These are phyloP conservation scores for Protosalanx chinensis DNA, from an alignment of 2,797 vertebrate species.

Conservation along the genomic window DNA sequence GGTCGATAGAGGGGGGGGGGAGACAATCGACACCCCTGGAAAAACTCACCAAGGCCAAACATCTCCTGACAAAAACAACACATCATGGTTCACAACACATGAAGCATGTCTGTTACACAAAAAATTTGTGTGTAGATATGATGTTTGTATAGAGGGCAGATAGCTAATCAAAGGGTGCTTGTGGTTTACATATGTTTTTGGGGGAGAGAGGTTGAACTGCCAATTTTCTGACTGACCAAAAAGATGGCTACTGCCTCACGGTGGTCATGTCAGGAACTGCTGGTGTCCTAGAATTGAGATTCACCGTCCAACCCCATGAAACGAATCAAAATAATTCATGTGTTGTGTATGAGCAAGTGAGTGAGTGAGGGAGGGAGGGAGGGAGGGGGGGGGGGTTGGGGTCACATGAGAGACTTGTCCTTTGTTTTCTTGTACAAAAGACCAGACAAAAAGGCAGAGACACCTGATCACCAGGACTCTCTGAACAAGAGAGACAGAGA, in stretches of 20 bases:
- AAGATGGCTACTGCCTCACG: constrained; percentile 44
- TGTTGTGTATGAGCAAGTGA: not conserved
- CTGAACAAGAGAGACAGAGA: constrained; percentile 47
- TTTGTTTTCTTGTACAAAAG: constrained; percentile 50
- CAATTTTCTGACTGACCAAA: not conserved
- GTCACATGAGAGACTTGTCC: constrained; percentile 5
- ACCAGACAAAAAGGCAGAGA: constrained; percentile 59
- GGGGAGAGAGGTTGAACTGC: not conserved
- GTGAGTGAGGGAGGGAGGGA: not conserved
- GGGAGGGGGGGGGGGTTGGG: constrained; percentile 50
- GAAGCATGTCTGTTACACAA: no score
- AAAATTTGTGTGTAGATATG: no score
- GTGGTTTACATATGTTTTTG: not conserved
- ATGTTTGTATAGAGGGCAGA: no score
- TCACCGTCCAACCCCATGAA: no score
- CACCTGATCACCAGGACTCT: constrained; percentile 59
- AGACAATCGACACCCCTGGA: no score
- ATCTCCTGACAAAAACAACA: no score
- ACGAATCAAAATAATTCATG: constrained; percentile 4
- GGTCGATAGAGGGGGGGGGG: no score
- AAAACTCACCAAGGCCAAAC: no score
- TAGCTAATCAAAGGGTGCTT: no score
- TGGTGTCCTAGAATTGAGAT: not conserved
- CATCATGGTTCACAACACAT: no score
- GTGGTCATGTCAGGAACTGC: constrained; percentile 43